Evolutionary conservation across 2,888 invertebrate genomes (phyloP).

Genomic region (Amblyjoppa proteus): DNA sequence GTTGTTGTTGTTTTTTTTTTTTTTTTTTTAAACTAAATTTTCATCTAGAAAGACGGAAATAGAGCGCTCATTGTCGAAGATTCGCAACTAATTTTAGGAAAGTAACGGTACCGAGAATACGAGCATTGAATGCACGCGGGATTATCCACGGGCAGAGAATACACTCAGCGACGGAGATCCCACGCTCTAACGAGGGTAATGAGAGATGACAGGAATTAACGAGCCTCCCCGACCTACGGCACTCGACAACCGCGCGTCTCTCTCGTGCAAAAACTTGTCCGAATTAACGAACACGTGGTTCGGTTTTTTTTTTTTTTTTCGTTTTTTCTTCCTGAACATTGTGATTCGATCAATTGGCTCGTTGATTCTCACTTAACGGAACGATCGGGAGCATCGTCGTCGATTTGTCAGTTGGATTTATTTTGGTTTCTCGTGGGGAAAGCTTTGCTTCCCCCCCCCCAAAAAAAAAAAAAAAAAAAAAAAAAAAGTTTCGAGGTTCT

Average conservation of each 20-base stretch:
- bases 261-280: conserved; percentile 23
- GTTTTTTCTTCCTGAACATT: neutral
- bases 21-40: too few relatives aligned
- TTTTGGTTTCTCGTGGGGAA: too few relatives aligned
- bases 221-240: conserved; percentile 46
- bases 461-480: too few relatives aligned
- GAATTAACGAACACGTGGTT: neutral
- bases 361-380: neutral
- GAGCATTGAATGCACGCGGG: conserved; percentile 53
- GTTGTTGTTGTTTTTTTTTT: too few relatives aligned
- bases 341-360: neutral
- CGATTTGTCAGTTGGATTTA: neutral
- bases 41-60: too few relatives aligned
- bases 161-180: conserved; percentile 42
- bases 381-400: neutral
- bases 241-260: conserved; percentile 18
- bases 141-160: conserved; percentile 46
- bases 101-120: conserved; percentile 1
- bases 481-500: too few relatives aligned
- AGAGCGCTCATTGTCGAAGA: neutral
- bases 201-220: conserved; percentile 55
- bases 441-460: too few relatives aligned
- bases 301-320: neutral
- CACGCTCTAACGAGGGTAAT: conserved; percentile 64
- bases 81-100: neutral